Conservation (phyloP, 2,113 vertebrate species). For the Procapra przewalskii region DNA sequence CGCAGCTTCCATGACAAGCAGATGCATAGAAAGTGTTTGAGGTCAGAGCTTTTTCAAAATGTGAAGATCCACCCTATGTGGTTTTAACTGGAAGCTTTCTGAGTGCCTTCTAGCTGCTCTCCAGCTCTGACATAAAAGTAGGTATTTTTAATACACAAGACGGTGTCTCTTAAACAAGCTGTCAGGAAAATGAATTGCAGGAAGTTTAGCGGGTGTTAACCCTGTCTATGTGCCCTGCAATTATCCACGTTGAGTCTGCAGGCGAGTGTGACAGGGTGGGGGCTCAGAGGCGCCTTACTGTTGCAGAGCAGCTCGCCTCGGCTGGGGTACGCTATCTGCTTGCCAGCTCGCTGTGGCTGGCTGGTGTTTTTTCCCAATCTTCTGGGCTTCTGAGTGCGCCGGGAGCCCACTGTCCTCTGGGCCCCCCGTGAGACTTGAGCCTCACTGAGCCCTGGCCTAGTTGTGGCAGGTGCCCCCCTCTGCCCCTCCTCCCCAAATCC, state of each 20-base stretch:
- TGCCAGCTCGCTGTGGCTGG: neutral
- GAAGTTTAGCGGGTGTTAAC: neutral
- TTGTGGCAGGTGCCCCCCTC: neutral
- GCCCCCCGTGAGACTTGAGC: accelerated
- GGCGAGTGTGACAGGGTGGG: neutral
- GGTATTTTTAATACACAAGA: neutral
- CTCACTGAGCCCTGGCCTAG: neutral
- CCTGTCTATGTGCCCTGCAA: neutral
- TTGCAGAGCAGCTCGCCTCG: neutral
- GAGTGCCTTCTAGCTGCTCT: neutral
- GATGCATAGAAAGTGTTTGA: neutral
- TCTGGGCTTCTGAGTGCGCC: accelerated
- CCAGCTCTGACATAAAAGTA: neutral
- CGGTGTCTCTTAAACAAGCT: slow-evolving; percentile 5
- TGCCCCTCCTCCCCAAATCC: neutral
- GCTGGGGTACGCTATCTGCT: accelerated
- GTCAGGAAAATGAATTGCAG: slow-evolving; percentile 20
- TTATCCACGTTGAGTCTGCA: neutral
- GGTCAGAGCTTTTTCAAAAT: neutral
- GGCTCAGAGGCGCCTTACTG: neutral
- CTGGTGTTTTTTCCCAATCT: neutral
- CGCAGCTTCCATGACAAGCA: accelerated
- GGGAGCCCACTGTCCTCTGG: neutral
- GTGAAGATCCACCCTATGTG: accelerated
- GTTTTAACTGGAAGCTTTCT: neutral